A percentile compares a stretch with the other conserved stretches of the same genome.
These are phyloP conservation scores for Notamacropus eugenii DNA, from an alignment of 2,797 vertebrate species.

Conservation along the genomic window DNA sequence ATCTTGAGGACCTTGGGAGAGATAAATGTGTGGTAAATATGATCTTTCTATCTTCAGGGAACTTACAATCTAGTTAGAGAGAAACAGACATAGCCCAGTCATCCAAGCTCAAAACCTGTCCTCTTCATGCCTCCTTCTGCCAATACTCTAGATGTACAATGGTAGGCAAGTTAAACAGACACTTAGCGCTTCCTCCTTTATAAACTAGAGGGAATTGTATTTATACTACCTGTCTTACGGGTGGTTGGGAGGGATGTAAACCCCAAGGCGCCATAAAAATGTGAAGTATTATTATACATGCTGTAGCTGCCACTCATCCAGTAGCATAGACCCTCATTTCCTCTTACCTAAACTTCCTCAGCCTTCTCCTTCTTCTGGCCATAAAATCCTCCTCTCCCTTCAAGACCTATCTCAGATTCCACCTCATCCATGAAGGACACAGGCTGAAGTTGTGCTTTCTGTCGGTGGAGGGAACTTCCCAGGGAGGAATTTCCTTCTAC, in stretches of 20 bases:
- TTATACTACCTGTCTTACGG: neutral
- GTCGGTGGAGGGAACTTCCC: neutral
- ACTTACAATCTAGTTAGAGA: neutral
- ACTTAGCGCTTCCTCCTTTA: neutral
- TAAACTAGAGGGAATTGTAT: neutral
- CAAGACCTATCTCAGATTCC: neutral
- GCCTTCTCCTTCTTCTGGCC: neutral
- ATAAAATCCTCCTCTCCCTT: neutral
- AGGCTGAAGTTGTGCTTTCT: neutral
- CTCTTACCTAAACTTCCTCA: neutral
- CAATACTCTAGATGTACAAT: neutral
- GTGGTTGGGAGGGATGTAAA: neutral
- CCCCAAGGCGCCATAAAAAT: neutral
- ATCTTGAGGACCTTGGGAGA: neutral
- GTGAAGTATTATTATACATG: neutral
- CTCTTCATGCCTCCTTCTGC: neutral
- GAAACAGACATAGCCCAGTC: neutral
- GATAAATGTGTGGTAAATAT: neutral
- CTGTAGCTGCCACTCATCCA: neutral
- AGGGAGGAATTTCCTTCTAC: neutral
- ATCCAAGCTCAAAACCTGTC: neutral
- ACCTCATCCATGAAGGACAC: neutral
- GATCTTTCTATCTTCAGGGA: neutral
- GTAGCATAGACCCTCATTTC: neutral
- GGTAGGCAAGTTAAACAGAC: neutral